Conservation (phyloP, 1,140 invertebrate species). For the Zaprionus ghesquierei region DNA sequence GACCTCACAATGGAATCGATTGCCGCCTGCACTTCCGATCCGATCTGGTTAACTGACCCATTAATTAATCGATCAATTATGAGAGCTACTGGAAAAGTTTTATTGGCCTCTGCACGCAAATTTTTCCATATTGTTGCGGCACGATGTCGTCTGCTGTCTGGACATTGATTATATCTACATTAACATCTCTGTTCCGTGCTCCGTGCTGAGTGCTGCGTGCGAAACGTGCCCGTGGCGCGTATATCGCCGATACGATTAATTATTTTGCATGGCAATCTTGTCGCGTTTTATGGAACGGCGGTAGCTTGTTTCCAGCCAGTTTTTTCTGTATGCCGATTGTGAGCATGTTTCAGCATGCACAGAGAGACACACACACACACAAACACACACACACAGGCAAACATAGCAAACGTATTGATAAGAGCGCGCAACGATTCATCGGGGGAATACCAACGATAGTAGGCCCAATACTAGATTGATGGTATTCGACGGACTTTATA, state of each 20-base stretch:
- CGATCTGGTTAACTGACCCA: conserved; percentile 23
- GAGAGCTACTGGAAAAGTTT: conserved; percentile 3
- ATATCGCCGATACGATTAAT: conserved; percentile 3
- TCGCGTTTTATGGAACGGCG: not conserved
- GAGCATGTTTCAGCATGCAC: conserved; percentile 1
- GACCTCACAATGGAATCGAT: not conserved
- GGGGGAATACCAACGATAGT: conserved; percentile 40
- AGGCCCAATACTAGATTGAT: conserved; percentile 10
- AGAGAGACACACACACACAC: not conserved
- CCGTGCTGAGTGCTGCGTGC: too few relatives aligned
- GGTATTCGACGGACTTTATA: not conserved
- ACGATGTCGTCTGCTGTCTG: conserved; percentile 53
- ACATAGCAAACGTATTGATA: conserved; percentile 16
- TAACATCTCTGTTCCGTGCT: conserved; percentile 29
- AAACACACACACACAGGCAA: not conserved
- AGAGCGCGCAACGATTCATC: conserved; percentile 25
- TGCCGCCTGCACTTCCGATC: not conserved
- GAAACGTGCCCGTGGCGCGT: conserved; percentile 18
- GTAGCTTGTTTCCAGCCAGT: not conserved
- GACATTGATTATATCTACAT: conserved; percentile 53
- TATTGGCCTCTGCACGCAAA: conserved; percentile 7
- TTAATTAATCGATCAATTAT: not conserved
- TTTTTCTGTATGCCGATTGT: conserved; percentile 9
- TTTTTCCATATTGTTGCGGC: conserved; percentile 35
- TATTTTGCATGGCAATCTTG: conserved; percentile 17